phyloP scores from a whole-genome alignment of 2,888 invertebrate species.

The Prosopocoilus inquinatus region DNA sequence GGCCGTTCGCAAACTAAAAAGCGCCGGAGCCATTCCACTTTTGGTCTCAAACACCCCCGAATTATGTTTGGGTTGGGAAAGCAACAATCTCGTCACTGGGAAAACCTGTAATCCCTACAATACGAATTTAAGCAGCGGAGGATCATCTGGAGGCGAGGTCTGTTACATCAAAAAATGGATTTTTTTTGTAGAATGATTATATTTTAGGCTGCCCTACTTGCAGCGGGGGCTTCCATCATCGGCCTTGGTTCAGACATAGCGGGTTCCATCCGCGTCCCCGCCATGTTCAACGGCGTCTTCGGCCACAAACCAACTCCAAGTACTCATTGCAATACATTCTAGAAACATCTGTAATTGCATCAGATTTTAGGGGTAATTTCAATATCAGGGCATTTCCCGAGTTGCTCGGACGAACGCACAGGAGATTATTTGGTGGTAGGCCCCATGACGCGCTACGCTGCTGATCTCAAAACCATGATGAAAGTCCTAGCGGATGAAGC shows the following conservation, averaged over 20 bases:
- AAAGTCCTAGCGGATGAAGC: conserved; percentile 61
- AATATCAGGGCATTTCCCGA: conserved; percentile 67
- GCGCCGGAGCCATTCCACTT: conserved; percentile 61
- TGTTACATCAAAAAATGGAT: not conserved
- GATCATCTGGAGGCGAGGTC: conserved; percentile 64
- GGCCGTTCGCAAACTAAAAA: conserved; percentile 51
- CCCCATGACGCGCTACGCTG: conserved; percentile 84
- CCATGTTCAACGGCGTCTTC: conserved; percentile 81
- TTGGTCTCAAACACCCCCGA: conserved; percentile 66
- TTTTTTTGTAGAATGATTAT: not conserved
- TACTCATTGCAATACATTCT: conserved; percentile 35
- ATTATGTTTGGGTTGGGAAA: conserved; percentile 61
- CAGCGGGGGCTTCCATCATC: conserved; percentile 75
- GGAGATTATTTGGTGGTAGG: conserved; percentile 76
- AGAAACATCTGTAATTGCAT: not conserved
- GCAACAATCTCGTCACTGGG: conserved; percentile 61
- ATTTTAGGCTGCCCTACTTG: conserved; percentile 66
- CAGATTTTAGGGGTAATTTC: conserved; percentile 60
- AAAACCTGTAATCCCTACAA: conserved; percentile 64
- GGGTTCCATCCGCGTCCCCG: conserved; percentile 83
- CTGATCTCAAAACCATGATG: conserved; percentile 75
- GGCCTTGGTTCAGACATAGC: conserved; percentile 85
- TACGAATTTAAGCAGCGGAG: conserved; percentile 57
- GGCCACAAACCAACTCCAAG: conserved; percentile 83
- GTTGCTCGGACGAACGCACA: conserved; percentile 57